Evolutionary conservation across 2,797 vertebrate species (phyloP).

Genomic region (Arremon brunneinucha): DNA sequence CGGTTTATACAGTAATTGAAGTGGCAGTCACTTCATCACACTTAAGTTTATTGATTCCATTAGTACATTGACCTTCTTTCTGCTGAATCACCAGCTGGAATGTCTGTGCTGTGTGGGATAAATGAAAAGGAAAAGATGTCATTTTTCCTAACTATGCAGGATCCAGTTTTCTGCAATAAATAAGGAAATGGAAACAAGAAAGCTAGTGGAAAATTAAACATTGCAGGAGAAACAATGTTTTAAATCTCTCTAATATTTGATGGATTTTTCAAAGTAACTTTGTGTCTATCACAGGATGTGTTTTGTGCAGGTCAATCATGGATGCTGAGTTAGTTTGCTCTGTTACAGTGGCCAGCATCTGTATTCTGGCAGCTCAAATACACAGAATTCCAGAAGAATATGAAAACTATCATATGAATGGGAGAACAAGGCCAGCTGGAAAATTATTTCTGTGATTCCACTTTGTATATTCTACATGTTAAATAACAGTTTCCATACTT

Average conservation of each 20-base stretch:
- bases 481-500: neutral
- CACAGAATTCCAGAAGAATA: slow-evolving; percentile 2
- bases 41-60: slow-evolving; percentile 53
- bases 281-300: neutral
- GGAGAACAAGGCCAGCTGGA: slow-evolving; percentile 26
- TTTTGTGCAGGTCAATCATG: neutral
- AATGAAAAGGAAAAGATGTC: neutral
- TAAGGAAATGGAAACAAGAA: neutral
- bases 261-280: neutral
- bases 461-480: neutral
- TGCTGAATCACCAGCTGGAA: slow-evolving; percentile 26
- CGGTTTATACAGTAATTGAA: neutral
- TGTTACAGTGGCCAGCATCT: neutral
- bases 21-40: slow-evolving; percentile 53
- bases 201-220: neutral
- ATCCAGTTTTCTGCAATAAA: neutral
- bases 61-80: slow-evolving; percentile 42
- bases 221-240: neutral
- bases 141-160: neutral
- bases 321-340: neutral
- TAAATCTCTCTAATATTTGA: neutral
- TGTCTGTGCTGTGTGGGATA: neutral
- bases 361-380: neutral
- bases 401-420: neutral
- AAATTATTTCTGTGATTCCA: neutral